Base-by-base conservation (phyloP, 1,140 invertebrate species). In the Penaeus vannamei region DNA sequence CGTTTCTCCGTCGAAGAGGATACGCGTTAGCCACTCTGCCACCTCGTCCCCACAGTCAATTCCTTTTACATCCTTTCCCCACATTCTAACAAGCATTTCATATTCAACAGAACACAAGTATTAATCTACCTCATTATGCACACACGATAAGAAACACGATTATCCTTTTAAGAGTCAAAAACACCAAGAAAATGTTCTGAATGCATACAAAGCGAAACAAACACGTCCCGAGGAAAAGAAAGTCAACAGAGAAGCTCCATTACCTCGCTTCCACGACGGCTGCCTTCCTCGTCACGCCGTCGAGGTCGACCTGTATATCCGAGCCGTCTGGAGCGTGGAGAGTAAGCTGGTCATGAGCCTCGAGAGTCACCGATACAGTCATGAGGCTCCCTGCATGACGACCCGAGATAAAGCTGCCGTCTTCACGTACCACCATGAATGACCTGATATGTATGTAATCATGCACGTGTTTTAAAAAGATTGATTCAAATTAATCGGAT, bases 21-120 rank as follows among this genome's bases (percentile, higher is more conserved):
- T 36, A 0, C 64, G 12, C 3, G 85, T 81, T 10, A 86, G 76
- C 61, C 76, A 81, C 32, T 64, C 12, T 22, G 85, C 76, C 46
- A n/a, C 85, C 23, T 81, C 36, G 8, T 86, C 85, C 3, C 85
- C 85, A 64, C 85, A 86, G 76, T 86, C 85, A 0, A 86, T 62
- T 26, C 85, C 85, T 29, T 26, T 12, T 36, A 81, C 85, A 7
- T 32, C 29, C 59, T 80, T 26, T 17, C 59, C 60, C 76, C 77
- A 53, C 8, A 86, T n/a, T 22, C 85, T 86, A n/a, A 53, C 17
- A 14, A 14, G 10, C 20, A n/a, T 46, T 14, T 61, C 0, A 76
- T 26, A 5, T 76, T 0, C 8, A 36, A 76, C 3, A 26, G 20
- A 32, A 23, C 26, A 29, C 19, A 0, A 76, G 26, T 76, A n/a